Evolutionary conservation across 2,797 vertebrate species (phyloP).

Genomic region (Coranthus polyacanthus): DNA sequence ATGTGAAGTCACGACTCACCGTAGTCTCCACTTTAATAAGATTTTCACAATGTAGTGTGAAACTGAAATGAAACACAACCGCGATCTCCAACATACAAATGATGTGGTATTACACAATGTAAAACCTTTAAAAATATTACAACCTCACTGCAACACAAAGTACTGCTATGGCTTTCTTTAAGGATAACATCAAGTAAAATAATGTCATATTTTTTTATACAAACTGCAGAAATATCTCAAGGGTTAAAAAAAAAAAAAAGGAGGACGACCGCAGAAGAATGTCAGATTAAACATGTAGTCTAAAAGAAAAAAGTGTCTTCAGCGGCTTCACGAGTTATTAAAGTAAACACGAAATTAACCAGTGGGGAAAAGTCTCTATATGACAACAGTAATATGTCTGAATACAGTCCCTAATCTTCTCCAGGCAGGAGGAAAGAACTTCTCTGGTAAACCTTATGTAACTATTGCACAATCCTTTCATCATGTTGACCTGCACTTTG

Average conservation of each 20-base stretch:
- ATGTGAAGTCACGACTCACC: conserved; percentile 39
- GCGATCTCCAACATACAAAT: conserved; percentile 20
- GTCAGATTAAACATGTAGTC: background rate
- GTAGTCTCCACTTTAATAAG: conserved; percentile 40
- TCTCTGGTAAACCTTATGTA: conserved; percentile 32
- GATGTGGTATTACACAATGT: background rate
- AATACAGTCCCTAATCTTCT: conserved; percentile 18
- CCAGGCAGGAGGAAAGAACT: conserved; percentile 5
- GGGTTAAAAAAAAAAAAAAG: background rate
- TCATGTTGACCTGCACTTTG: conserved; percentile 45
- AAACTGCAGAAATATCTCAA: background rate
- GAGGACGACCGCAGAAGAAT: background rate
- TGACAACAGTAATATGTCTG: conserved; percentile 18
- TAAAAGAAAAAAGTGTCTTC: background rate
- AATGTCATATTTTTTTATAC: background rate
- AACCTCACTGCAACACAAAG: background rate
- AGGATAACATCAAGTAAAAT: conserved; percentile 17
- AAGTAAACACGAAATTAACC: conserved; percentile 4
- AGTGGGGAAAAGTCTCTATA: conserved; percentile 9
- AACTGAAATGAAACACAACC: conserved; percentile 29
- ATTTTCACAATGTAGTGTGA: conserved; percentile 21
- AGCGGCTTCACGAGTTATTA: background rate
- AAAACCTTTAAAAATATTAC: background rate
- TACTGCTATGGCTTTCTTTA: background rate
- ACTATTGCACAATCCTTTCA: conserved; percentile 58